Base-by-base conservation (phyloP, 2,797 vertebrate species). In the Chrosomus eos region DNA sequence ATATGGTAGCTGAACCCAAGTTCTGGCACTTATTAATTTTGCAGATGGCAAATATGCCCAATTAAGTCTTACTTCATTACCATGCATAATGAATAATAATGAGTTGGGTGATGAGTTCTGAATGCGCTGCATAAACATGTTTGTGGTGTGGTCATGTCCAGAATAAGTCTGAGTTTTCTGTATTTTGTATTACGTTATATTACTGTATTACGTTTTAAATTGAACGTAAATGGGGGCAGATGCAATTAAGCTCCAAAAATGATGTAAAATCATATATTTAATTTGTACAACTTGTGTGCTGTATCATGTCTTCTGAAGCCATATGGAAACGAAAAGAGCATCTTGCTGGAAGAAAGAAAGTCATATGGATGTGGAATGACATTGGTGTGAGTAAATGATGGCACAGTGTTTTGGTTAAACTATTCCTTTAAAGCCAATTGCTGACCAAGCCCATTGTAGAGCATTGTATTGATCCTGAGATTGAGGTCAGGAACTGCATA, bases 381-480 rank as follows among this genome's bases (percentile, higher is more conserved):
- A 13, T 66, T 7, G 26, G 26, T 48, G 10, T 26, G 43, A 51
- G 78, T 51, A 80, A 80, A 80, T 67, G 28, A 67, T 45, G 62
- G 26, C 40, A 36, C 11, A 14, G 19, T 80, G 71, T 62, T 68
- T 55, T 73, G 55, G 81, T 58, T 60, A 26, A 36, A 21, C 77
- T 80, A 40, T 80, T 80, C 19, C 77, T 82, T 66, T 83, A 74
- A 45, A 75, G 51, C 60, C 66, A 60, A 38, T 48, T 82, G 83
- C 70, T 84, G 78, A 83, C 55, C 51, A 51, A 72, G 80, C 23
- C 48, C 45, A 70, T 80, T 43, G 60, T 67, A 16, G 21, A 64
- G 62, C 26, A 28, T 19, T 18, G 40, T 75, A 87, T 86, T 84
- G 85, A 89, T 82, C 71, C 51, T 43, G 82, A 88, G 66, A 85